Percentiles rank a stretch among this genome's conserved stretches.
Evolutionary conservation across 2,888 invertebrate genomes (phyloP).

Genomic region (Ceratothoa steindachneri): DNA sequence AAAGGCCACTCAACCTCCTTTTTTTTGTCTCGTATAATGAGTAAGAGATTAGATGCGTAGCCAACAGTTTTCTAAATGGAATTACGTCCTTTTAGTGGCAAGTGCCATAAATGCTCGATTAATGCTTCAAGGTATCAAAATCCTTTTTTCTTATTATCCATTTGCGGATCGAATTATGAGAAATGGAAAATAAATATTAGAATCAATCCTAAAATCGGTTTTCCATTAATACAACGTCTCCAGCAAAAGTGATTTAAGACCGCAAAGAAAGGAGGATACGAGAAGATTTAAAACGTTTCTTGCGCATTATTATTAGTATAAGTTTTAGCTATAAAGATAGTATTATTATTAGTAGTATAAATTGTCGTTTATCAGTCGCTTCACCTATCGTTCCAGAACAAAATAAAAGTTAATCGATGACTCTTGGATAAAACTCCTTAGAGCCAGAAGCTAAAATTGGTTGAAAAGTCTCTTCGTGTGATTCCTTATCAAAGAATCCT

Average conservation of each 20-base stretch:
- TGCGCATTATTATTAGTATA: not conserved
- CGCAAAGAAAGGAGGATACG: not conserved
- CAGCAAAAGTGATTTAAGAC: not conserved
- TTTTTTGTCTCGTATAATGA: slow-evolving; percentile 3
- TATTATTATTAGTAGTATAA: not conserved
- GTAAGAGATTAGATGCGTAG: slow-evolving; percentile 7
- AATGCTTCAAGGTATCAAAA: not conserved
- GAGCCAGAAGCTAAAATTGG: too few species aligned
- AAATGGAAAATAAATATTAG: slow-evolving; percentile 2
- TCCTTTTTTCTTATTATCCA: not conserved
- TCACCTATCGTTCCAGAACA: too few species aligned
- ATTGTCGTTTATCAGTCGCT: not conserved
- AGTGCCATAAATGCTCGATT: not conserved
- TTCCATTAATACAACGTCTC: slow-evolving; percentile 4
- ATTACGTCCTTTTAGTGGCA: not conserved
- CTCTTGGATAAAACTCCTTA: too few species aligned
- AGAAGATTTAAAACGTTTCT: too few species aligned
- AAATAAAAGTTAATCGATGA: too few species aligned
- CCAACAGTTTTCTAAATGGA: slow-evolving; percentile 8
- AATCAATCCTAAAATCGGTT: slow-evolving; percentile 5
- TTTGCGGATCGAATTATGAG: not conserved
- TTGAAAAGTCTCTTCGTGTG: too few species aligned
- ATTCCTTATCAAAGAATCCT: too few species aligned
- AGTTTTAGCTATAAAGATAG: not conserved
- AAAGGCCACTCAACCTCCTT: not conserved